Conservation (phyloP, 2,113 vertebrate genomes). For the Gulo gulo region DNA sequence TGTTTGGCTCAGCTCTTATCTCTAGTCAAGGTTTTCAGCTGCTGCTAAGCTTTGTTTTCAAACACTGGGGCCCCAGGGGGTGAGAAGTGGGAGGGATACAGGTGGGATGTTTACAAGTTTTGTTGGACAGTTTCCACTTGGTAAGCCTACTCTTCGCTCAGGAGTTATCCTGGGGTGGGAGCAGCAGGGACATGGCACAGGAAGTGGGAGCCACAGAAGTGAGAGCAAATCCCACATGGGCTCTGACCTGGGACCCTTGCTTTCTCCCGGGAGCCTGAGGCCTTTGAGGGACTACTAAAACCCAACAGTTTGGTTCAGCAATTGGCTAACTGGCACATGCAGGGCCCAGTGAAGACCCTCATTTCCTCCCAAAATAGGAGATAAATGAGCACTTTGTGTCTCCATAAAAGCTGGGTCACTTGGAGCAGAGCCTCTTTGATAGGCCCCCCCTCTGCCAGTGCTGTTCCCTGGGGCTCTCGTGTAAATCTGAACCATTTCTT, state of each 20-base stretch:
- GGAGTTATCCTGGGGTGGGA: neutral
- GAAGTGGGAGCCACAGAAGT: neutral
- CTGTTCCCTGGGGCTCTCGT: neutral
- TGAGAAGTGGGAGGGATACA: neutral
- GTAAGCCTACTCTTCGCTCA: neutral
- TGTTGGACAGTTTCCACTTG: neutral
- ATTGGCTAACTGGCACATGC: neutral
- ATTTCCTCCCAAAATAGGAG: neutral
- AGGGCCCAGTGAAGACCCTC: neutral
- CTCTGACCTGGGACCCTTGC: neutral
- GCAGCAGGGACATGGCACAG: neutral
- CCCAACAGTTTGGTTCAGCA: neutral
- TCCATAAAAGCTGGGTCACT: neutral
- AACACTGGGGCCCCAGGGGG: neutral
- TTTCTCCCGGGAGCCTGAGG: neutral
- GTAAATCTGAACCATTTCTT: neutral
- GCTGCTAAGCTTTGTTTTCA: neutral
- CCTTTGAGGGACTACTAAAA: neutral
- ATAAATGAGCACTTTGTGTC: neutral
- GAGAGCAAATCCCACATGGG: neutral
- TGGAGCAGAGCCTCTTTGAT: neutral
- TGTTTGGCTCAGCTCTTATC: neutral
- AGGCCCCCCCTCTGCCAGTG: neutral
- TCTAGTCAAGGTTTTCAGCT: neutral
- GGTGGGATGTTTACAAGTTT: neutral